phyloP scores from a whole-genome alignment of 2,113 vertebrate species.

The Neoarius graeffei region DNA sequence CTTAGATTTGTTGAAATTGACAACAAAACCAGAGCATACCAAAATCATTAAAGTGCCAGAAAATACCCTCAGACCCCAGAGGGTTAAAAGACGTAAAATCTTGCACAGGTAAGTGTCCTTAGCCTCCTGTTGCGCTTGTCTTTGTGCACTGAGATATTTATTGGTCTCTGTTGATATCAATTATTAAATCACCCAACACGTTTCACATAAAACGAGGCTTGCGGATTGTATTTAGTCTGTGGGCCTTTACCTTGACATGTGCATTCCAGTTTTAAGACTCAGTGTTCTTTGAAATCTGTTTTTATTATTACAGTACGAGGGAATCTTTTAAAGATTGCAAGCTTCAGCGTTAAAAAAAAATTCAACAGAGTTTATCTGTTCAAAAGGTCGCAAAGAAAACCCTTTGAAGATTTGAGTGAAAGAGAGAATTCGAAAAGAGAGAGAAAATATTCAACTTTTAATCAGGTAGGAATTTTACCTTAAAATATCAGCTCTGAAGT shows the following conservation, averaged over 20 bases:
- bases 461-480: too few species aligned
- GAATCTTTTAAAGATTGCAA: neutral
- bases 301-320: neutral
- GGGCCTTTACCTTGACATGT: neutral
- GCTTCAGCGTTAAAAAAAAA: neutral
- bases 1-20: too few species aligned
- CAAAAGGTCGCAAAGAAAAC: neutral
- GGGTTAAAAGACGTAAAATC: neutral
- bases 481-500: too few species aligned
- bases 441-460: neutral
- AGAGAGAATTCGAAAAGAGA: neutral
- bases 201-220: neutral
- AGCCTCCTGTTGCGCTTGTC: neutral
- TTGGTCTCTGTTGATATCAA: neutral
- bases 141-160: neutral
- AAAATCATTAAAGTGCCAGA: too few species aligned
- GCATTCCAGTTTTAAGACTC: neutral
- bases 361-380: neutral
- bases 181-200: neutral
- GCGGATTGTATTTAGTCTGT: neutral
- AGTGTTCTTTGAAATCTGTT: slow-evolving; percentile 1
- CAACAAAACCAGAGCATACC: too few species aligned
- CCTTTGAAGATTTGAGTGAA: neutral
- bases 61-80: too few species aligned
- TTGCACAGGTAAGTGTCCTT: too few species aligned